Conservation (phyloP, 2,797 vertebrate genomes). For the Pangasius krempfi region DNA sequence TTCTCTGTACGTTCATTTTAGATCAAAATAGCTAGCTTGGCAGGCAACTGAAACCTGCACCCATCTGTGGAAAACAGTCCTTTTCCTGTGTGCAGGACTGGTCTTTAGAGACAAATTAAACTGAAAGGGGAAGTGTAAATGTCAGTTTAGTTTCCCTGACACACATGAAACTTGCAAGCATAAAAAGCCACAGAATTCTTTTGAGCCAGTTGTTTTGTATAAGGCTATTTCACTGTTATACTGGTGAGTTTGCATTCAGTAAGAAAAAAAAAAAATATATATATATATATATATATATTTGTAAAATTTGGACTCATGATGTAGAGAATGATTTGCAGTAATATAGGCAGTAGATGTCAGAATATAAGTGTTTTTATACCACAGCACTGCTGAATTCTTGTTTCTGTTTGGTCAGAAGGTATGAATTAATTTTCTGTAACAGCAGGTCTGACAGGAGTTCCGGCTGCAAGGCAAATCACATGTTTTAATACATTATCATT, state of each 20-base stretch:
- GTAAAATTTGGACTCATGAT: neutral
- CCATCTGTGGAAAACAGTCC: slow-evolving; percentile 7
- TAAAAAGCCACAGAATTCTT: neutral
- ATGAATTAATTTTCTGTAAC: neutral
- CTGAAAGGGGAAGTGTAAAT: slow-evolving; percentile 53
- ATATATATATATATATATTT: neutral
- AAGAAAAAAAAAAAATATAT: neutral
- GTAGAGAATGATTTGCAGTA: neutral
- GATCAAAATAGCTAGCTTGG: neutral
- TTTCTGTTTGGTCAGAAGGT: neutral
- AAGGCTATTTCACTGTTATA: neutral
- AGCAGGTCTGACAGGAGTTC: neutral
- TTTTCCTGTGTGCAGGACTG: slow-evolving; percentile 22
- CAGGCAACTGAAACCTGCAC: neutral
- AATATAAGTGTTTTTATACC: neutral
- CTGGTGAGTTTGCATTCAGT: neutral
- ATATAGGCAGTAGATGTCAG: neutral
- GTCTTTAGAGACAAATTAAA: slow-evolving; percentile 9
- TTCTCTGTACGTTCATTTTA: neutral
- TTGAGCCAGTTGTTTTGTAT: neutral
- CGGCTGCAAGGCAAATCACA: neutral
- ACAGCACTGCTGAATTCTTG: neutral
- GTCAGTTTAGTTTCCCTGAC: slow-evolving; percentile 48
- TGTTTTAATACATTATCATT: neutral
- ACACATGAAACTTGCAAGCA: slow-evolving; percentile 46